Evolutionary conservation across 2,113 vertebrate genomes (phyloP).

Genomic region (Cololabis saira): DNA sequence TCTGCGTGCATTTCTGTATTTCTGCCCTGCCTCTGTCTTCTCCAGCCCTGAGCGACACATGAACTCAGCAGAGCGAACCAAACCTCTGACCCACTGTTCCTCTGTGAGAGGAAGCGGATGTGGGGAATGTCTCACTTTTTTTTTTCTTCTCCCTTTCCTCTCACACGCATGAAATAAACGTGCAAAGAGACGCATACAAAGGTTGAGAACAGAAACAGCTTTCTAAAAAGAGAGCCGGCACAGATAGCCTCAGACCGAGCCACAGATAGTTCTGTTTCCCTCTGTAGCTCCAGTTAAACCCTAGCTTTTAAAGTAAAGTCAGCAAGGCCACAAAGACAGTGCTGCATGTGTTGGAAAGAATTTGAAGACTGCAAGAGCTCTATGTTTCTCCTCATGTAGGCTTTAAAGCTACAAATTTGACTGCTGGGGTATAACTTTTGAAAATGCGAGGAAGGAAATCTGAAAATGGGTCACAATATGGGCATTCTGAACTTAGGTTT

Average conservation of each 20-base stretch:
- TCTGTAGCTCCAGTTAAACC: neutral
- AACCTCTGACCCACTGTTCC: slow-evolving; percentile 57
- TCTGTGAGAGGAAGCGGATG: slow-evolving; percentile 60
- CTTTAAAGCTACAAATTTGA: neutral
- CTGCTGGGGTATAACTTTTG: too few relatives aligned
- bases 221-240: neutral
- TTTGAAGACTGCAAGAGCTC: neutral
- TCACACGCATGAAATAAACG: slow-evolving; percentile 16
- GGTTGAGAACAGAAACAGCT: slow-evolving; percentile 17
- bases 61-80: slow-evolving; percentile 28
- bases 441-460: too few relatives aligned
- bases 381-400: neutral
- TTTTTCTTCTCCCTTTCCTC: neutral
- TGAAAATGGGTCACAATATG: too few relatives aligned
- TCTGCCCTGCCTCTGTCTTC: neutral
- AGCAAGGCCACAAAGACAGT: neutral
- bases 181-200: slow-evolving; percentile 26
- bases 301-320: slow-evolving; percentile 9
- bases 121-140: slow-evolving; percentile 21
- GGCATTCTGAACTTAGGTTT: too few relatives aligned
- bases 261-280: slow-evolving; percentile 10
- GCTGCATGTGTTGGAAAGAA: neutral
- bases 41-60: slow-evolving; percentile 22
- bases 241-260: slow-evolving; percentile 2
- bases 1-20: slow-evolving; percentile 1